Evolutionary conservation across 2,113 vertebrate genomes (phyloP).

Genomic region (Psittacus erithacus): DNA sequence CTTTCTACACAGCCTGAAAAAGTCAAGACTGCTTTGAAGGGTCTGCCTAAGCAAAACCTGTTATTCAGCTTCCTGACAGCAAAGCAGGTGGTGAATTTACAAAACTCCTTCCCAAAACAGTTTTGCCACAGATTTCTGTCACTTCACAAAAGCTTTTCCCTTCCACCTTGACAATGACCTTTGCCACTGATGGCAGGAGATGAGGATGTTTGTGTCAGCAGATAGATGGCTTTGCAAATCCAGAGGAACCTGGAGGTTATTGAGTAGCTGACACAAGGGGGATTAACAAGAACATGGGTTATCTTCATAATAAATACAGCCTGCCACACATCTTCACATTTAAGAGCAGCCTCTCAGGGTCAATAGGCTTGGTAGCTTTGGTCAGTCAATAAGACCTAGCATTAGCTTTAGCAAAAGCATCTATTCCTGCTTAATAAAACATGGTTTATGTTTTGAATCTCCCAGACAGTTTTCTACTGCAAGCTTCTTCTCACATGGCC

Average conservation of each 20-base stretch:
- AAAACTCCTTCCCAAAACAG: neutral
- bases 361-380: conserved; percentile 46
- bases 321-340: conserved; percentile 31
- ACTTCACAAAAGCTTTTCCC: neutral
- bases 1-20: neutral
- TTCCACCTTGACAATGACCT: neutral
- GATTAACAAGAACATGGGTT: conserved; percentile 48
- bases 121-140: neutral
- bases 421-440: conserved; percentile 11
- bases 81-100: neutral
- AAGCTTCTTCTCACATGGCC: conserved; percentile 30
- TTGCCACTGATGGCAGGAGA: neutral
- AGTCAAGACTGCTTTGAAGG: neutral
- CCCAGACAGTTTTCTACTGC: conserved; percentile 5
- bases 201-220: neutral
- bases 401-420: conserved; percentile 13
- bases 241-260: conserved; percentile 21
- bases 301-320: conserved; percentile 55
- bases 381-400: conserved; percentile 45
- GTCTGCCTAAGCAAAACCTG: neutral
- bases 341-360: conserved; percentile 42
- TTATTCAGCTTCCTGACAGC: neutral
- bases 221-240: neutral
- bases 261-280: conserved; percentile 6
- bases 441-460: conserved; percentile 56